These are phyloP conservation scores for Urophycis tenuis DNA, from an alignment of 2,797 vertebrate species.

Conservation along the genomic window DNA sequence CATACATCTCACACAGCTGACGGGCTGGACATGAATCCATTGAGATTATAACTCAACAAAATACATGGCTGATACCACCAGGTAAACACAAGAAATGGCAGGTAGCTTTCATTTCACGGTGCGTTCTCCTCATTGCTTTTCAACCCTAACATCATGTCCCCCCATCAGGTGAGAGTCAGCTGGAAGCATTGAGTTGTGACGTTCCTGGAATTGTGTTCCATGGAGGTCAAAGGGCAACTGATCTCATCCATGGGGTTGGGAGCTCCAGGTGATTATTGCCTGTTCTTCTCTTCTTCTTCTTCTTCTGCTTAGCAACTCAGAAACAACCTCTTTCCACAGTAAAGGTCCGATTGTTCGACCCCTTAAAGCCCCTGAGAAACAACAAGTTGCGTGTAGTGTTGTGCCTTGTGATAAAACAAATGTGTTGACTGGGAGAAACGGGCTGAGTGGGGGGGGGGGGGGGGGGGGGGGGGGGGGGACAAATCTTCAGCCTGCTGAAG, in stretches of 20 bases:
- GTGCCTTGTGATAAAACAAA: slow-evolving; percentile 32
- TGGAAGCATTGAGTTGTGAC: slow-evolving; percentile 47
- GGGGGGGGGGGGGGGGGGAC: background rate
- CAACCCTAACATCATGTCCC: slow-evolving; percentile 16
- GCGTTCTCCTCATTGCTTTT: background rate
- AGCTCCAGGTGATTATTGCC: slow-evolving; percentile 70
- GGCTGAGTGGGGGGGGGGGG: too few relatives aligned
- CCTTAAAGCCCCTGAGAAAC: slow-evolving; percentile 5
- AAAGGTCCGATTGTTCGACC: background rate
- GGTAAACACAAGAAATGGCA: slow-evolving; percentile 23
- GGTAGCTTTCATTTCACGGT: background rate
- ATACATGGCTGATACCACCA: slow-evolving; percentile 49
- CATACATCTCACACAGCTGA: slow-evolving; percentile 34
- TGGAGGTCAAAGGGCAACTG: slow-evolving; percentile 84
- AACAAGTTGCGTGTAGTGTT: background rate
- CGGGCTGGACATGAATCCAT: slow-evolving; percentile 36
- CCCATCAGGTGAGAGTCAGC: slow-evolving; percentile 53
- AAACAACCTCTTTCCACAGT: background rate
- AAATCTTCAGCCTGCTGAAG: background rate
- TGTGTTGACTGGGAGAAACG: slow-evolving; percentile 34
- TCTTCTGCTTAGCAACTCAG: background rate
- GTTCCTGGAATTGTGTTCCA: slow-evolving; percentile 58
- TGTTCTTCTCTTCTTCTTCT: background rate
- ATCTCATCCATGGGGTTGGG: slow-evolving; percentile 79
- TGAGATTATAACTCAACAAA: slow-evolving; percentile 27